Conservation (phyloP, 2,113 vertebrate genomes). For the Paradisaea rubra region DNA sequence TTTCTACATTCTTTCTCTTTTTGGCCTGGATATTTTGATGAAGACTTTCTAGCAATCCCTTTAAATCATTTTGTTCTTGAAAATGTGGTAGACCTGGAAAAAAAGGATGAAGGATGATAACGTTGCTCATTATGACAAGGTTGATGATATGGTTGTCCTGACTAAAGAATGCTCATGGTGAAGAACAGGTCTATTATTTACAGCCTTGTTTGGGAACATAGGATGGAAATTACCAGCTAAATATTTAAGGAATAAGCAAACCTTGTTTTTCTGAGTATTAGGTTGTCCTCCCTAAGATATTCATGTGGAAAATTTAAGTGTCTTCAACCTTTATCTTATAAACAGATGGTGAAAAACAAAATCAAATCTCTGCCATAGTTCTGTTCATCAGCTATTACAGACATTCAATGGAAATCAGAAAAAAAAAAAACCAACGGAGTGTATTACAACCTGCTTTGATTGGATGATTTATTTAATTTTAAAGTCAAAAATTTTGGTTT, state of each 20-base stretch:
- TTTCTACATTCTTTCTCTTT: conserved; percentile 97
- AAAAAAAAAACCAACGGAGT: background rate
- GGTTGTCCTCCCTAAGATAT: background rate
- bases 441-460: background rate
- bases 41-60: conserved; percentile 91
- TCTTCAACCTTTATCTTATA: background rate
- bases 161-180: background rate
- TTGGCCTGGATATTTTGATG: conserved; percentile 93
- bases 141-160: background rate
- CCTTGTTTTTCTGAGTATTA: background rate
- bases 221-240: background rate
- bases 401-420: background rate
- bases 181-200: background rate
- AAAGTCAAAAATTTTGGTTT: background rate
- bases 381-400: background rate
- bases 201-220: background rate
- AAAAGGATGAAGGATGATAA: background rate
- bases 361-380: background rate
- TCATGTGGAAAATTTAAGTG: background rate
- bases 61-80: conserved; percentile 90
- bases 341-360: background rate
- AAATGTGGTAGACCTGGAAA: conserved; percentile 86
- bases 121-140: background rate
- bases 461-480: background rate
- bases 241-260: background rate